Conservation (phyloP, 2,113 vertebrate species). For the Phodopus roborovskii region DNA sequence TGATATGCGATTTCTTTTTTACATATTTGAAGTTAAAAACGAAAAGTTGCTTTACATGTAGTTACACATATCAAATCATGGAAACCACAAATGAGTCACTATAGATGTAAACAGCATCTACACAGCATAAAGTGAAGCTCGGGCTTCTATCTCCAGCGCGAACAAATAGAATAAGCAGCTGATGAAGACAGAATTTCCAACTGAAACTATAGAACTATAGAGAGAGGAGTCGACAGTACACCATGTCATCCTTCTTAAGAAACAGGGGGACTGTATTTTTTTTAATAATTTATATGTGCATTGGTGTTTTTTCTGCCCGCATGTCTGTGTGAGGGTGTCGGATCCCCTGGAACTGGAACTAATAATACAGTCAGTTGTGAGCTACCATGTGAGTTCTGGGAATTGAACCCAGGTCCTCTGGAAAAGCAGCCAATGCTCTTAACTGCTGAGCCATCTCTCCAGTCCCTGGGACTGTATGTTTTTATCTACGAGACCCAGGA, state of each 20-base stretch:
- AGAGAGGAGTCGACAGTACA: not conserved
- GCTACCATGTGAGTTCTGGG: too few relatives aligned
- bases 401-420: too few relatives aligned
- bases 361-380: too few relatives aligned
- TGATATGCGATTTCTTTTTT: not conserved
- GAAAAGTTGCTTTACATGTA: not conserved
- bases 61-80: not conserved
- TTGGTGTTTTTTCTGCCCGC: too few relatives aligned
- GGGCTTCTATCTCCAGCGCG: not conserved
- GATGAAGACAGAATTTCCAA: not conserved
- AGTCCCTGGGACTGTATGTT: too few relatives aligned
- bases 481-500: not conserved
- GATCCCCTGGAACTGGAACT: too few relatives aligned
- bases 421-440: too few relatives aligned
- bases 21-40: not conserved
- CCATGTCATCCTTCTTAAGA: not conserved
- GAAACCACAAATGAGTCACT: not conserved
- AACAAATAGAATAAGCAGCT: not conserved
- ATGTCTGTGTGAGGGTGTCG: too few relatives aligned
- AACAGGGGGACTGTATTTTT: not conserved
- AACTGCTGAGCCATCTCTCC: too few relatives aligned
- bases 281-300: too few relatives aligned
- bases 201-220: not conserved
- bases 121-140: too few relatives aligned
- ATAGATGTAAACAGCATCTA: not conserved